phyloP scores from a whole-genome alignment of 2,888 invertebrate species.

The Philonicus albiceps region DNA sequence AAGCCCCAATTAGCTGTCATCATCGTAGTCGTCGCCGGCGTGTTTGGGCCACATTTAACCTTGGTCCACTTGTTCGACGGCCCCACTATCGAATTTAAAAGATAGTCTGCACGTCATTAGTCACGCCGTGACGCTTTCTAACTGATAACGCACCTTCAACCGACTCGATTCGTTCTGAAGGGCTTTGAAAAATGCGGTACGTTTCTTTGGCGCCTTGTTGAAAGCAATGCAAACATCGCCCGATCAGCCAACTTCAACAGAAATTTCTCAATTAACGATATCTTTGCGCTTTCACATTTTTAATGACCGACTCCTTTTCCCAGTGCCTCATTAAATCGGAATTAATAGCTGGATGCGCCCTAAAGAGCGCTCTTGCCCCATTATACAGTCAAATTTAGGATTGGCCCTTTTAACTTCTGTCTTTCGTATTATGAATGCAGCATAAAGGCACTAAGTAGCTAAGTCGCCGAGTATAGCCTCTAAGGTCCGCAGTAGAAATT shows the following conservation, averaged over 20 bases:
- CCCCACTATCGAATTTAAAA: neutral
- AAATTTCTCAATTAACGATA: neutral
- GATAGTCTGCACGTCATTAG: neutral
- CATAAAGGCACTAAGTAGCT: neutral
- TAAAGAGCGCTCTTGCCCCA: neutral
- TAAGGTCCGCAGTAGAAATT: neutral
- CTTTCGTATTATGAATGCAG: neutral
- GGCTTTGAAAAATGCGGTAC: neutral
- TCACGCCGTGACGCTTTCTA: neutral
- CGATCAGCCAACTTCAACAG: neutral
- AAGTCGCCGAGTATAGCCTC: neutral
- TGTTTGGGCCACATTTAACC: conserved; percentile 4
- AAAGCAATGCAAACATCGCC: neutral
- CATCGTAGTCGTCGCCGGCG: neutral
- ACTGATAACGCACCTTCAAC: neutral
- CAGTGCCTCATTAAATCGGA: neutral
- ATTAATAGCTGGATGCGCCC: neutral
- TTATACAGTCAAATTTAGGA: neutral
- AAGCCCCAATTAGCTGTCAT: neutral
- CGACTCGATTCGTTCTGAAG: neutral
- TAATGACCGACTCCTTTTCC: neutral
- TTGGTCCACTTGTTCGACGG: conserved; percentile 29
- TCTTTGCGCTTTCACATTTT: neutral
- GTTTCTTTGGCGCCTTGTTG: neutral
- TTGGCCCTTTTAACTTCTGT: neutral